These are phyloP conservation scores for Drosophila ercepeae DNA, from an alignment of 1,140 invertebrate genomes.

Conservation along the genomic window DNA sequence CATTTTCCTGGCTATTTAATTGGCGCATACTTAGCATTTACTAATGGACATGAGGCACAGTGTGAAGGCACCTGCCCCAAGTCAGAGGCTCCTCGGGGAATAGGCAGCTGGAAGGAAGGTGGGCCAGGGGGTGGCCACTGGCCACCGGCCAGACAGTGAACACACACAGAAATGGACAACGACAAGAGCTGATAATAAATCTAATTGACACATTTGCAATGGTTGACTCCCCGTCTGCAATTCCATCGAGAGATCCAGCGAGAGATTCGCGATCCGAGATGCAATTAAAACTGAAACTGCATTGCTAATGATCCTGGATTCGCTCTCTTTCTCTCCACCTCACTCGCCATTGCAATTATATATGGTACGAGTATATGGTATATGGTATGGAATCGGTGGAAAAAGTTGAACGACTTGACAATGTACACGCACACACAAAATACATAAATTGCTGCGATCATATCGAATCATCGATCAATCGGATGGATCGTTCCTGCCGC, in stretches of 20 bases:
- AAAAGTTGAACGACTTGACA: constrained; percentile 65
- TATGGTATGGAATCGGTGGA: neutral
- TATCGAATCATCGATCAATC: constrained; percentile 71
- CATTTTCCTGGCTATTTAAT: constrained; percentile 76
- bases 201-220: constrained; percentile 83
- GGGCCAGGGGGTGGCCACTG: neutral
- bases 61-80: constrained; percentile 67
- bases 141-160: constrained; percentile 22
- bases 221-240: constrained; percentile 47
- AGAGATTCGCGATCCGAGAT: constrained; percentile 29
- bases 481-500: constrained; percentile 55
- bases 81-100: constrained; percentile 29
- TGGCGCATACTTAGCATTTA: constrained; percentile 79
- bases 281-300: constrained; percentile 73
- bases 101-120: constrained; percentile 26
- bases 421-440: constrained; percentile 67
- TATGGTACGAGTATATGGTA: no score
- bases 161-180: constrained; percentile 45
- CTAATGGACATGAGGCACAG: constrained; percentile 75
- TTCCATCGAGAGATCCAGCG: constrained; percentile 18
- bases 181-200: constrained; percentile 81
- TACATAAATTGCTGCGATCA: constrained; percentile 75
- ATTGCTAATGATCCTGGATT: constrained; percentile 62
- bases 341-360: constrained; percentile 11
- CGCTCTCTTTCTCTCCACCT: neutral